phyloP scores from a whole-genome alignment of 2,888 invertebrate species.

The Drosophila kanekoi region DNA sequence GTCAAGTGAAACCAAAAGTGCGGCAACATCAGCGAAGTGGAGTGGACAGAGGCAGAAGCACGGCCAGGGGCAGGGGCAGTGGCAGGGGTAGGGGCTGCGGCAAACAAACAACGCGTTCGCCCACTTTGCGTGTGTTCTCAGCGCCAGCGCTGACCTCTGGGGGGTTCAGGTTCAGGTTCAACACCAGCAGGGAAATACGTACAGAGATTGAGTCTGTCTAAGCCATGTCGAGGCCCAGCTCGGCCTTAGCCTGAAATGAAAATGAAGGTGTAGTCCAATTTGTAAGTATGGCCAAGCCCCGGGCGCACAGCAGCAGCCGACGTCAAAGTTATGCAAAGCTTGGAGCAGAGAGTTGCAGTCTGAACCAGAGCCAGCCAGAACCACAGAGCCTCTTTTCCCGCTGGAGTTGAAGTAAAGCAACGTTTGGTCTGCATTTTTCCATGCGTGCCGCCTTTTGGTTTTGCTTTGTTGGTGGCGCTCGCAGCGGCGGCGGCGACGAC shows the following conservation, averaged over 20 bases:
- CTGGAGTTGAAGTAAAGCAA: conserved; percentile 27
- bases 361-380: background rate
- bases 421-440: conserved; percentile 67
- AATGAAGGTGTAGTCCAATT: conserved; percentile 83
- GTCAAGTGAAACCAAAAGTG: conserved; percentile 76
- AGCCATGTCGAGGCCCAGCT: conserved; percentile 17
- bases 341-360: conserved; percentile 2
- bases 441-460: conserved; percentile 72
- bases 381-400: conserved; percentile 35
- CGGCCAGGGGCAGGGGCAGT: background rate
- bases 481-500: conserved; percentile 15
- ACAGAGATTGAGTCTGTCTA: conserved; percentile 45
- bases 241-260: conserved; percentile 69
- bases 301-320: conserved; percentile 54
- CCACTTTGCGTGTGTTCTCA: conserved; percentile 78
- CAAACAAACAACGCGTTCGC: conserved; percentile 63
- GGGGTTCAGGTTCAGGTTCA: conserved; percentile 34
- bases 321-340: conserved; percentile 76
- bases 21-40: conserved; percentile 39
- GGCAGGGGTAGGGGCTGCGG: background rate
- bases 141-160: conserved; percentile 71
- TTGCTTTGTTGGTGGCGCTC: conserved; percentile 76
- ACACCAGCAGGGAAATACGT: conserved; percentile 11
- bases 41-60: conserved; percentile 3
- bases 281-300: conserved; percentile 79